Base-by-base conservation (phyloP, 2,113 vertebrate species). In the Columba livia region DNA sequence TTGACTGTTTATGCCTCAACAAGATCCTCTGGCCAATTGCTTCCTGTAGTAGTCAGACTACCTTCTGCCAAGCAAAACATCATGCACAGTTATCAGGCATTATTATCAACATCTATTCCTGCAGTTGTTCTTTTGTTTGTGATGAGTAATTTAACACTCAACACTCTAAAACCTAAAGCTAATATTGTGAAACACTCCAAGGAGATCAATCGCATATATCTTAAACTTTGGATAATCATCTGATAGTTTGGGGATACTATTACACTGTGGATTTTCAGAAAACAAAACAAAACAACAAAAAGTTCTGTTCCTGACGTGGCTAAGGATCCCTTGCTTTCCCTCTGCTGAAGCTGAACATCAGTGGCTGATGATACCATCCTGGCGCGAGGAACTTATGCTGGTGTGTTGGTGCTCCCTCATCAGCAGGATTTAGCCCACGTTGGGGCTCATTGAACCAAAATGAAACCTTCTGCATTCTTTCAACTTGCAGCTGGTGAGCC, bases 131-230 rank as follows among this genome's bases (percentile, higher is more conserved):
- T 96, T 94, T 95, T 95, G 92, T 88, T 67, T 81, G 69, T 57
- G 85, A 90, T 95, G 95, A 96, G 93, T 95, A 94, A 96, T 96
- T 86, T 95, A 93, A 85, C 66, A 88, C 88, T 95, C 94, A 96
- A 65, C 90, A 75, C 67, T 70, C 75, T 88, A 82, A 94, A 96
- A 94, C 48, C 31, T 84, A 72, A 92, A 93, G 79, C 48, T 91
- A 88, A 92, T 95, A 90, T 94, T 94, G 57, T 93, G 71, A 91
- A 93, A 47, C 74, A 83, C 67, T 88, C 91, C 90, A 91, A 94
- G 89, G 91, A 91, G 71, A 94, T 56, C 93, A 80, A 93, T 77
- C 91, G n/a, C 48, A 66, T 47, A 2, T 47, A 51, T 57, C 79
- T 72, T 73, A 88, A 85, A 82, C 31, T 82, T 88, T 17, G 1